Conservation (phyloP, 1,140 invertebrate genomes). For the Cydia amplana region DNA sequence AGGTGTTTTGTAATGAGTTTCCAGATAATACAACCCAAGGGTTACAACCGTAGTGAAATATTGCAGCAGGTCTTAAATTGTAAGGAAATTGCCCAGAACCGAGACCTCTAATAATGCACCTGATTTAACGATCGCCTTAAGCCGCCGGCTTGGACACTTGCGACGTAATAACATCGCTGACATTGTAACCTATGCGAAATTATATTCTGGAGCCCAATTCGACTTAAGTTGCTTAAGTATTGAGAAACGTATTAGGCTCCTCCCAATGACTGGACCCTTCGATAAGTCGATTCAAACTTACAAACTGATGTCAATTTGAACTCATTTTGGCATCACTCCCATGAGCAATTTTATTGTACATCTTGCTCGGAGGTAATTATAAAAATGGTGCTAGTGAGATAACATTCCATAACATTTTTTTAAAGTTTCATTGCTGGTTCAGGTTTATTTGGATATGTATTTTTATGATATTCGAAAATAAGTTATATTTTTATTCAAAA, state of each 20-base stretch:
- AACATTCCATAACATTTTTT: no score
- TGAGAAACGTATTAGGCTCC: neutral
- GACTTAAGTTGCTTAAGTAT: neutral
- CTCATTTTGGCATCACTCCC: no score
- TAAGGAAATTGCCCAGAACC: conserved; percentile 10
- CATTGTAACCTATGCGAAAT: conserved; percentile 6
- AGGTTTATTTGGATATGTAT: no score
- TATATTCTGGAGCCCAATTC: neutral
- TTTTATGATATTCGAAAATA: no score
- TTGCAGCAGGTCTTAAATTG: conserved; percentile 12
- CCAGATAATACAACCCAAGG: neutral
- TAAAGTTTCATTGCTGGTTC: no score
- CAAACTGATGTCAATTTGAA: no score
- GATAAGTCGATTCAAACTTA: no score
- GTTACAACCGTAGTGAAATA: neutral
- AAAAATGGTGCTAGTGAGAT: no score
- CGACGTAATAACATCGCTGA: conserved; percentile 21
- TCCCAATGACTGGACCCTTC: no score
- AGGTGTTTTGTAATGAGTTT: neutral
- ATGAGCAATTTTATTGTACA: no score
- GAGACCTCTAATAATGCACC: conserved; percentile 21
- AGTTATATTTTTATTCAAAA: no score
- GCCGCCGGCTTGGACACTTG: neutral
- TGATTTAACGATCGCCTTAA: conserved; percentile 28
- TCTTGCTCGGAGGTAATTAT: no score